Base-by-base conservation (phyloP, 2,113 vertebrate species). In the Eulemur macaco region DNA sequence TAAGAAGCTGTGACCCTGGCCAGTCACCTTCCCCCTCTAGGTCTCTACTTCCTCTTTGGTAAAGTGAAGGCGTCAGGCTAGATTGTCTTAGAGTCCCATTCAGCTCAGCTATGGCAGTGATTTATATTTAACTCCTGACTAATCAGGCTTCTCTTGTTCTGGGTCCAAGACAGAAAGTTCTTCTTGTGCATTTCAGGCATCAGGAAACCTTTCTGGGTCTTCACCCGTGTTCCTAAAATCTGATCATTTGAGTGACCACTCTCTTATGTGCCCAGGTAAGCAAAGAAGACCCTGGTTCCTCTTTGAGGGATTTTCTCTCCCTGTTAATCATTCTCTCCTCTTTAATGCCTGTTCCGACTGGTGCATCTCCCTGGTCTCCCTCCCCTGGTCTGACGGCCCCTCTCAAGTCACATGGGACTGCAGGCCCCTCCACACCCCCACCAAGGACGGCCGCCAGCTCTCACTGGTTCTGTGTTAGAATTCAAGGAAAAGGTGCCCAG, bases 401-500 rank as follows among this genome's bases (percentile, higher is more conserved):
- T 14, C 14, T 54, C 29, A 12, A n/a, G 71, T n/a, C 52, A 27
- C 6, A 1, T 0, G 8, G 2, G 1, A 1, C 29, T 13, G 1
- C 17, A 0, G 11, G 25, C 6, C 12, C 13, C 69, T n/a, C 88
- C 34, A 47, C 29, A 21, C 1, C 14, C 50, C 8, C 18, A 8
- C 27, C 60, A 71, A 15, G 13, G 27, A 21, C 0, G 8, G 45
- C 76, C 45, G 25, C 8, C 31, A 18, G 5, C 47, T 50, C 85
- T 34, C 27, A 10, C 17, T 14, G 42, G 13, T 12, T 60, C 81
- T 20, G 0, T 39, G 15, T 52, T 58, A 27, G 9, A 47, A 29
- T 11, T 81, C 91, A 60, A 58, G 58, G 34, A 78, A 37, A 56
- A 78, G 69, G 15, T 77, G 54, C 12, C 58, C 18, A 6, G 3